These are phyloP conservation scores for Coccyzus lansbergi DNA, from an alignment of 2,797 vertebrate genomes.

Conservation along the genomic window DNA sequence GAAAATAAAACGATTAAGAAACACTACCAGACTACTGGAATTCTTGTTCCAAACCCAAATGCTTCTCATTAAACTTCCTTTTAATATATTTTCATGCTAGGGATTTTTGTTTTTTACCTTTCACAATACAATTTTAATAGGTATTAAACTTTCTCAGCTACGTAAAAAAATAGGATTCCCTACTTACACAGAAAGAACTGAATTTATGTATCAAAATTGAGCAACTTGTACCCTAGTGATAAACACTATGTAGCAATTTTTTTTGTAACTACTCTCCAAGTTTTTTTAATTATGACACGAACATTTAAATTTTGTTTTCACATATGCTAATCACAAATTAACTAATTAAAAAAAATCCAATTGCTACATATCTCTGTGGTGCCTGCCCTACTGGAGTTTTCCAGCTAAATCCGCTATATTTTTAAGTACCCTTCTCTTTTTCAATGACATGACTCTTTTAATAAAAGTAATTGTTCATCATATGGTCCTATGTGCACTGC, in stretches of 20 bases:
- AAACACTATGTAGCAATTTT: not conserved
- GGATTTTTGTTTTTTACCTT: not conserved
- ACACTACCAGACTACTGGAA: not conserved
- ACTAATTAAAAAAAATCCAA: not conserved
- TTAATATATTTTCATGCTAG: not conserved
- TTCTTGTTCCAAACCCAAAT: not conserved
- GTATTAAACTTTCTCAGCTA: not conserved
- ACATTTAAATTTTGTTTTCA: not conserved
- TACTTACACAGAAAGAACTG: not conserved
- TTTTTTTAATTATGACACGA: not conserved
- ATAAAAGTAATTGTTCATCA: not conserved
- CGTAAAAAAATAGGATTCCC: not conserved
- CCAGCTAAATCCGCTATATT: not conserved
- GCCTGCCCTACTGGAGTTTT: not conserved
- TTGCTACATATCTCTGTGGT: not conserved
- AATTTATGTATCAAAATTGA: not conserved
- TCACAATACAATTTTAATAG: not conserved
- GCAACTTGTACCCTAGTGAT: not conserved
- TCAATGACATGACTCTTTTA: not conserved
- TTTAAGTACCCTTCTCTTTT: not conserved
- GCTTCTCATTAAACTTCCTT: not conserved
- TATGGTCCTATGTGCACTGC: not conserved
- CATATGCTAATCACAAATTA: not conserved
- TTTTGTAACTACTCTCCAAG: not conserved
- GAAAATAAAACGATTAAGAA: not conserved